Evolutionary conservation across 2,888 invertebrate species (phyloP).

Genomic region (Malacosoma neustria): DNA sequence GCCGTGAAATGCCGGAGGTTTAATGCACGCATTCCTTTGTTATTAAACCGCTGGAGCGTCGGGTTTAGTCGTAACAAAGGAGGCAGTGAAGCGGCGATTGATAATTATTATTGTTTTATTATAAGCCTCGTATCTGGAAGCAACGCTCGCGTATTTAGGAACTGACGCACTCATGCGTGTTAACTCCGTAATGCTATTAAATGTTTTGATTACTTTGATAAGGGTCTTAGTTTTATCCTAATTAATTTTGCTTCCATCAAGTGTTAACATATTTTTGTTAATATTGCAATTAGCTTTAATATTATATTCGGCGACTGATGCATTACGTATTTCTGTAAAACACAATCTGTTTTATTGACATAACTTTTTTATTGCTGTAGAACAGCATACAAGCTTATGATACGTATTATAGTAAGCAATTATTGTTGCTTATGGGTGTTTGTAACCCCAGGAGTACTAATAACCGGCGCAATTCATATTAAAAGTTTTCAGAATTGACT

Average conservation of each 20-base stretch:
- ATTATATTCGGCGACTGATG: too few species aligned
- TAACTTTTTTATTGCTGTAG: too few species aligned
- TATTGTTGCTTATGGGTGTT: too few species aligned
- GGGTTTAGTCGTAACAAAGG: constrained; percentile 16
- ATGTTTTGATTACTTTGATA: constrained; percentile 42
- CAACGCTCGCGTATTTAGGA: constrained; percentile 22
- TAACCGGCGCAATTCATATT: too few species aligned
- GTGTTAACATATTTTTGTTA: constrained; percentile 18
- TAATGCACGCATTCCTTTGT: constrained; percentile 56
- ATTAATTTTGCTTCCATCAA: not conserved
- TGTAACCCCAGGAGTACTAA: too few species aligned
- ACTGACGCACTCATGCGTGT: constrained; percentile 38
- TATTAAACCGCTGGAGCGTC: constrained; percentile 38
- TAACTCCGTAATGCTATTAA: constrained; percentile 46
- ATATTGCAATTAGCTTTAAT: too few species aligned
- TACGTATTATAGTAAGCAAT: too few species aligned
- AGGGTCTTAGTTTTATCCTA: constrained; percentile 10
- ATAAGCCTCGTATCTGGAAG: constrained; percentile 15
- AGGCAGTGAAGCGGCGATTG: constrained; percentile 15
- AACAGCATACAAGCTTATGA: too few species aligned
- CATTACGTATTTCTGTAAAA: too few species aligned
- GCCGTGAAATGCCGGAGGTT: constrained; percentile 47
- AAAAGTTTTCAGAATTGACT: too few species aligned
- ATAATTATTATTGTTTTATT: constrained; percentile 23
- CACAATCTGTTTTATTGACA: too few species aligned